Evolutionary conservation across 2,113 vertebrate species (phyloP), one percentile per base, ranked within the genome.

Genomic region (Cranoglanis bouderius): DNA sequence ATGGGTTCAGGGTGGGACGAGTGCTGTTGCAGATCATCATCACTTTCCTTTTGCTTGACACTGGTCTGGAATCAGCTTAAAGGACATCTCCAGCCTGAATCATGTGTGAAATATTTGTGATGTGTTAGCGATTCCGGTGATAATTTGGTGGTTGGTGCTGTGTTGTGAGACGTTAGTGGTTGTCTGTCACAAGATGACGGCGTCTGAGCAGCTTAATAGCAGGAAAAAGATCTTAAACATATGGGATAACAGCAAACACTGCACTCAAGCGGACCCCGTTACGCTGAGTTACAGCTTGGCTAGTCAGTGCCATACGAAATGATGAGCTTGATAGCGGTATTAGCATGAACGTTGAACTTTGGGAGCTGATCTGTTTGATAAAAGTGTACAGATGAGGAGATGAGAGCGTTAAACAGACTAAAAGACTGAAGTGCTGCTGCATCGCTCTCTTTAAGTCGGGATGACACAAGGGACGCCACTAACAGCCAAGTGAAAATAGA

Each of bases 1-100:
- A 90, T 89, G 86, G 46, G 40, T 51, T 87, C n/a, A 38, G 81
- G 29, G 84, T 61, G 81, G 53, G 55, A 81, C 65, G 72, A 43
- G 85, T 74, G 85, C 85, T 84, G 70, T 18, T 24, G 85, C n/a
- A 32, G 61, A 59, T 86, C 49, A 83, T 70, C 61, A 0, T 74
- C 87, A 43, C 21, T 61, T 61, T 81, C 55, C 40, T 6, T 38
- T 29, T 65, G 19, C 75, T 70, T 81, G 12, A 51, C 6, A 2
- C 43, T 67, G 86, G 26, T 65, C 57, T 78, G 40, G 57, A 61
- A 78, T 43, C 55, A 49, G 74, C 84, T 75, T n/a, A 40, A 67
- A 46, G 35, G 29, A n/a, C 38, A 14, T 18, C 49, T 51, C 77
- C 49, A 53, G 77, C 38, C 1, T 70, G 70, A 40, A 40, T 40